phyloP scores from a whole-genome alignment of 2,888 invertebrate genomes.

The Spisula solida region DNA sequence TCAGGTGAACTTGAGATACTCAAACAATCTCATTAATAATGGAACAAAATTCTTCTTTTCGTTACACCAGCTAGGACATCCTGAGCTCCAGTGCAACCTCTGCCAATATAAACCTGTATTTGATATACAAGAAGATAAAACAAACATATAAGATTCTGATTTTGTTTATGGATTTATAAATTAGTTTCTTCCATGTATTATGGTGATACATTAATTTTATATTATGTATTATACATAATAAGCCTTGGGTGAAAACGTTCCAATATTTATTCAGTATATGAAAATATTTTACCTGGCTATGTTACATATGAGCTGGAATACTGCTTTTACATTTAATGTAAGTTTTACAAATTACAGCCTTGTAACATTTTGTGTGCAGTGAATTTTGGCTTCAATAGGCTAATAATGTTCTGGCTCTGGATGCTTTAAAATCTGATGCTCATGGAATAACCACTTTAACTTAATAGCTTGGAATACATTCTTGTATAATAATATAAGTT shows the following conservation, averaged over 20 bases:
- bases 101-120: neutral
- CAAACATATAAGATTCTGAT: neutral
- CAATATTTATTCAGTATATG: neutral
- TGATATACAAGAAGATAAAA: neutral
- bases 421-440: too few species aligned
- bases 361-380: neutral
- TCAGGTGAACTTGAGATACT: neutral
- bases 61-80: neutral
- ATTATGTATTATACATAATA: neutral
- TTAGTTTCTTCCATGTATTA: neutral
- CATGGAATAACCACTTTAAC: too few species aligned
- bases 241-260: neutral
- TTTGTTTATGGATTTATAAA: slow-evolving; percentile 14
- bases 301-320: neutral
- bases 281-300: neutral
- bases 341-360: too few species aligned
- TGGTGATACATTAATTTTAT: neutral
- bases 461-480: too few species aligned
- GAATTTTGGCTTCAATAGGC: neutral
- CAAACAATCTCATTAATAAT: slow-evolving; percentile 2
- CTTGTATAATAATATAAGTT: too few species aligned
- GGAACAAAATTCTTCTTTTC: neutral
- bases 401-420: neutral
- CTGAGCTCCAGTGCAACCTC: neutral
- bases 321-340: neutral